Percentiles rank a stretch among this genome's conserved stretches.
Evolutionary conservation across 2,888 invertebrate species (phyloP).

Genomic region (Heliconius hortense): DNA sequence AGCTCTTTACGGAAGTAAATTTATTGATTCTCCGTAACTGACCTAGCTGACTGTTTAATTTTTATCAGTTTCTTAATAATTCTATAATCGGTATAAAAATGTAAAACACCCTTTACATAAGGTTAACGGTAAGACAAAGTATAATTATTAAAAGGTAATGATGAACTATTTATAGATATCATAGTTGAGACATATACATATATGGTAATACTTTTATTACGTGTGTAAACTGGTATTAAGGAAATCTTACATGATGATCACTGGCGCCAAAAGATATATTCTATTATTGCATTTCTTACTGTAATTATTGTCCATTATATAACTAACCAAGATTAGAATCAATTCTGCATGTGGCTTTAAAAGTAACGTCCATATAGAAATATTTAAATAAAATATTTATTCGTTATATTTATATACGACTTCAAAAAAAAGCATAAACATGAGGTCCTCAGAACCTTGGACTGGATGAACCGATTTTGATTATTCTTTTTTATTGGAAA

Average conservation of each 20-base stretch:
- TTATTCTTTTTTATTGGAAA: no score
- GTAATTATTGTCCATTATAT: no score
- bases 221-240: not conserved
- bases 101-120: not conserved
- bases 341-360: not conserved
- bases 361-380: not conserved
- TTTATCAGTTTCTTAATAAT: not conserved
- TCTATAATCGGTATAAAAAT: not conserved
- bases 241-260: not conserved
- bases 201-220: slow-evolving; percentile 5
- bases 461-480: no score
- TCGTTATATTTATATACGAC: no score
- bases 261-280: slow-evolving; percentile 13
- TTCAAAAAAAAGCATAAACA: no score
- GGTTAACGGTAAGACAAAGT: no score
- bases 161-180: not conserved
- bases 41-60: slow-evolving; percentile 37
- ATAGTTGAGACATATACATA: not conserved
- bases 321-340: not conserved
- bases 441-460: no score
- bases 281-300: not conserved
- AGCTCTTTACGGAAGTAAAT: slow-evolving; percentile 54
- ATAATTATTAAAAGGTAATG: not conserved
- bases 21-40: slow-evolving; percentile 37
- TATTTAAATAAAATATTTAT: no score